Evolutionary conservation across 1,140 invertebrate genomes (phyloP).

Genomic region (Eurosta solidaginis): DNA sequence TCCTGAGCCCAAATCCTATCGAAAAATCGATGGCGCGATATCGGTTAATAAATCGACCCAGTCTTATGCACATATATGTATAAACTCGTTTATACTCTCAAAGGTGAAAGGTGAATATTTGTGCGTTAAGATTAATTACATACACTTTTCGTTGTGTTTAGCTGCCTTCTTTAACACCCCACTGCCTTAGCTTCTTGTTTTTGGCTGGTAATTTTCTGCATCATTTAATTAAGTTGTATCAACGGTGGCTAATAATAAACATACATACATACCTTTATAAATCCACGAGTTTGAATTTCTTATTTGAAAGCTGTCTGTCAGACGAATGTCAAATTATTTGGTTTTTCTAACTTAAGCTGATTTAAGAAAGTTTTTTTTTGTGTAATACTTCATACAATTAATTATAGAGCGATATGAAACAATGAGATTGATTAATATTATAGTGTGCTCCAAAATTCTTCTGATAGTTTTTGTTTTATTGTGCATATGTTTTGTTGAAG

Average conservation of each 20-base stretch:
- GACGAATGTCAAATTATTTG: conserved; percentile 28
- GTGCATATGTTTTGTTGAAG: not conserved
- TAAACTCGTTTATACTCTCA: not conserved
- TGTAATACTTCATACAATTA: no score
- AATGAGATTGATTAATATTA: not conserved
- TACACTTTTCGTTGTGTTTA: conserved; percentile 15
- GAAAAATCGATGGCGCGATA: no score
- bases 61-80: not conserved
- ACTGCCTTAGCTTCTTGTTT: not conserved
- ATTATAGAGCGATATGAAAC: no score
- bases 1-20: no score
- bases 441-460: not conserved
- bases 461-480: not conserved
- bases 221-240: conserved; percentile 59
- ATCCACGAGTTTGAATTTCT: no score
- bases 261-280: no score
- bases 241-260: conserved; percentile 1
- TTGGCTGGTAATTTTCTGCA: conserved; percentile 54
- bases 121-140: not conserved
- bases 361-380: no score
- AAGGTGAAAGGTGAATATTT: not conserved
- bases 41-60: no score
- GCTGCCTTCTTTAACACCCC: not conserved
- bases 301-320: conserved; percentile 22
- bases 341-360: not conserved